phyloP scores from a whole-genome alignment of 2,797 vertebrate genomes.

The Nyctibius grandis region DNA sequence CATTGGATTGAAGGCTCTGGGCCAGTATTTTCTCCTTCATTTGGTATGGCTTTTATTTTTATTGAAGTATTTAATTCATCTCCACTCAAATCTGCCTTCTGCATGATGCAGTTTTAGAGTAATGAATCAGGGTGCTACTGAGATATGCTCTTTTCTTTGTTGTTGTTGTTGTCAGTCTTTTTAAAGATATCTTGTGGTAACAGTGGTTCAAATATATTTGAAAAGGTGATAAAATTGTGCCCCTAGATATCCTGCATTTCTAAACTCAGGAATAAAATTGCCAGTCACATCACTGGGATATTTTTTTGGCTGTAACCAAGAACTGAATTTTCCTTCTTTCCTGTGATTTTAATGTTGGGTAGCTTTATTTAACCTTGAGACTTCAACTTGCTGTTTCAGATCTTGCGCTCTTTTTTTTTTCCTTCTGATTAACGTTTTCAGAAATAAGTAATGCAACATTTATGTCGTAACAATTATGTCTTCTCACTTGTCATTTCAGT shows the following conservation, averaged over 20 bases:
- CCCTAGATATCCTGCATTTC: constrained; percentile 36
- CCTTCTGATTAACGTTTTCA: not conserved
- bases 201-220: not conserved
- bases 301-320: not conserved
- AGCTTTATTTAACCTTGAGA: constrained; percentile 54
- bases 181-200: not conserved
- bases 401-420: not conserved
- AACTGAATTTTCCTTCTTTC: constrained; percentile 30
- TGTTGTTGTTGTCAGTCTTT: not conserved
- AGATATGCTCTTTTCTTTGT: not conserved
- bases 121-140: not conserved
- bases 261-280: constrained; percentile 31
- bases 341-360: not conserved
- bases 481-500: constrained; percentile 36
- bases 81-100: not conserved
- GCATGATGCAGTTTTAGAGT: not conserved
- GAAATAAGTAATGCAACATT: constrained; percentile 22
- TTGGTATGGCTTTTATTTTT: not conserved
- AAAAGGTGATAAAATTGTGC: not conserved
- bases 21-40: not conserved
- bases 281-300: constrained; percentile 30
- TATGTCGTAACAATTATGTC: constrained; percentile 8
- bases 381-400: constrained; percentile 10
- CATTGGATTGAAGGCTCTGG: not conserved
- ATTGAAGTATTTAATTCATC: not conserved